phyloP scores from a whole-genome alignment of 1,140 invertebrate genomes.

The Gonatopus flavifemur region DNA sequence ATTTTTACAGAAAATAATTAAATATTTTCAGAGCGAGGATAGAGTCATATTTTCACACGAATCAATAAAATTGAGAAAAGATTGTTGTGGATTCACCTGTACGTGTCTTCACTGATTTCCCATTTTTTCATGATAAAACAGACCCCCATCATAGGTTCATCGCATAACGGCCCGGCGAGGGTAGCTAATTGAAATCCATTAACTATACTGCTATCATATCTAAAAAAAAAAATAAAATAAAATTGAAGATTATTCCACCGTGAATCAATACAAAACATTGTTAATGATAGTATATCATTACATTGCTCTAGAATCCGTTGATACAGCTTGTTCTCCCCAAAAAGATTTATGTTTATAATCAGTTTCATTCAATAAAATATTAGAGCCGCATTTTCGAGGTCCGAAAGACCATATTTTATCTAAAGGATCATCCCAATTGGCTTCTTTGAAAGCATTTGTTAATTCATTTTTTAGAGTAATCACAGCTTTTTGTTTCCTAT shows the following conservation, averaged over 20 bases:
- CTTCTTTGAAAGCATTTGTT: conserved; percentile 63
- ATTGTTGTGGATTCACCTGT: conserved; percentile 34
- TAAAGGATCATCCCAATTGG: conserved; percentile 62
- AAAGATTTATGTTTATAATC: conserved; percentile 58
- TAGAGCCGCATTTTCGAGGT: conserved; percentile 84
- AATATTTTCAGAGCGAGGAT: conserved; percentile 1
- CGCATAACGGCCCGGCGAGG: conserved; percentile 86
- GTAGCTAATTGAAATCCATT: conserved; percentile 95
- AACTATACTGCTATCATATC: conserved; percentile 79
- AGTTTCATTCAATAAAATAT: conserved; percentile 79
- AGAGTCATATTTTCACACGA: too few species aligned
- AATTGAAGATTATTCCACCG: conserved; percentile 7
- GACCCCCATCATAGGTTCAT: conserved; percentile 95
- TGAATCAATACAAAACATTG: background rate
- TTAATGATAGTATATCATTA: conserved; percentile 20
- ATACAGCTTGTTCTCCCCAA: conserved; percentile 41
- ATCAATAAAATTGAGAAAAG: conserved; percentile 3
- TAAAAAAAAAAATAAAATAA: conserved; percentile 35
- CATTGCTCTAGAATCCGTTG: conserved; percentile 37
- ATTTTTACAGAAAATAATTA: conserved; percentile 1
- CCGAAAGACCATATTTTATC: conserved; percentile 89
- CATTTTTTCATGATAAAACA: conserved; percentile 87
- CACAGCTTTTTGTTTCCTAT: conserved; percentile 61
- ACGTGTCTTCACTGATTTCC: conserved; percentile 60
- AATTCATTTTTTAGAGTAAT: conserved; percentile 68